Conservation (phyloP, 2,797 vertebrate species). For the Oreochromis grahami region DNA sequence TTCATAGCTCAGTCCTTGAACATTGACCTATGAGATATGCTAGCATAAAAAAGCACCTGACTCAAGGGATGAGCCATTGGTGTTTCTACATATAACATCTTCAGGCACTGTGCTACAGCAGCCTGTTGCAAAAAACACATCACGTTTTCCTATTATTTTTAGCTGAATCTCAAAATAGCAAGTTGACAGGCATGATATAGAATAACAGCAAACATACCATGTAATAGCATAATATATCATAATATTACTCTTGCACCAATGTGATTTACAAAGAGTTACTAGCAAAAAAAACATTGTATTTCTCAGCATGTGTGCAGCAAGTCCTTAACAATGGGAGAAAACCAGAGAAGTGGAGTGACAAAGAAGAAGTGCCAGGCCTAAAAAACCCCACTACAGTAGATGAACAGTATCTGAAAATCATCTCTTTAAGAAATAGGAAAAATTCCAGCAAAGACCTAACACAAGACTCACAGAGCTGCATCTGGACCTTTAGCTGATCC, state of each 20-base stretch:
- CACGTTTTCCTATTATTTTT: neutral
- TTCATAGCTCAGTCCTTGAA: neutral
- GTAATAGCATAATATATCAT: neutral
- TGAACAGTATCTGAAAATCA: neutral
- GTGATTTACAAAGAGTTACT: neutral
- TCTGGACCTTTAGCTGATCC: neutral
- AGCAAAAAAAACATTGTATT: neutral
- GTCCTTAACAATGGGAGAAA: neutral
- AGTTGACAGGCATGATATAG: neutral
- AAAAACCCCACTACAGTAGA: neutral
- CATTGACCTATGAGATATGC: neutral
- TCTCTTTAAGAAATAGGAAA: neutral
- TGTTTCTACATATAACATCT: neutral
- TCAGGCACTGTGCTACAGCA: neutral
- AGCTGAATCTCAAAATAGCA: neutral
- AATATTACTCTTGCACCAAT: neutral
- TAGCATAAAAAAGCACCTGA: neutral
- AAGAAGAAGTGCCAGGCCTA: neutral
- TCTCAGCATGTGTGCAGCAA: neutral
- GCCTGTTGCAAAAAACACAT: neutral
- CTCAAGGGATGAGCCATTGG: neutral
- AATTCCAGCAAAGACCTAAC: neutral
- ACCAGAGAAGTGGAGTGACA: neutral
- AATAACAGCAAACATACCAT: neutral
- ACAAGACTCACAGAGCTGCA: neutral